Evolutionary conservation across 2,797 vertebrate species (phyloP).

Genomic region (Molossus alvarezi): DNA sequence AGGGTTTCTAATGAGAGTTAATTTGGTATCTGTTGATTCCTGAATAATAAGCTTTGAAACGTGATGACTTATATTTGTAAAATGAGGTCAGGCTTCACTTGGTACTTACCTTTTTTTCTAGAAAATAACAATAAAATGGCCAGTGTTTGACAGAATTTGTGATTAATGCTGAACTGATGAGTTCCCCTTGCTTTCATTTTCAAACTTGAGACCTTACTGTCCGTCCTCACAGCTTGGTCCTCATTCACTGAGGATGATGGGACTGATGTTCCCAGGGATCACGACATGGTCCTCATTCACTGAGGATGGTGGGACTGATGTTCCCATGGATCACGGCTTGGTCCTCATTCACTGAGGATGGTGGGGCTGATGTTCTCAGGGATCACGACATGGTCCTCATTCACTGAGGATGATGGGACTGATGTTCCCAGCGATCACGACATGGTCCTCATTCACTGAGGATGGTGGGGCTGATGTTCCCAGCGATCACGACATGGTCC

Average conservation of each 20-base stretch:
- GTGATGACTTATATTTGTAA: conserved; percentile 21
- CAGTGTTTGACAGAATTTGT: not conserved
- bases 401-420: not conserved
- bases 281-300: no score
- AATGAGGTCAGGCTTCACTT: not conserved
- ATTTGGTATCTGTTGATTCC: not conserved
- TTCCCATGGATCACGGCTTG: no score
- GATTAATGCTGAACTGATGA: not conserved
- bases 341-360: no score
- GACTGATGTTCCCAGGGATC: no score
- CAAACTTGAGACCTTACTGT: not conserved
- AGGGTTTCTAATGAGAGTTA: not conserved
- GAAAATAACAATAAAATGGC: not conserved
- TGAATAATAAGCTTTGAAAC: conserved; percentile 17
- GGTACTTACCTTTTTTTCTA: not conserved
- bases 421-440: not conserved
- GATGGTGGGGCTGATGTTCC: not conserved
- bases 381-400: no score
- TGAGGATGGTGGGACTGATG: no score
- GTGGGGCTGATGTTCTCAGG: no score
- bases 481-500: not conserved
- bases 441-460: not conserved
- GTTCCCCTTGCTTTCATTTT: not conserved
- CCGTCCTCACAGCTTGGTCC: no score
- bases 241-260: no score